Percentiles rank a stretch among this genome's conserved stretches.
Conservation (phyloP, 2,888 invertebrate species). For the Brachylomia viminalis region DNA sequence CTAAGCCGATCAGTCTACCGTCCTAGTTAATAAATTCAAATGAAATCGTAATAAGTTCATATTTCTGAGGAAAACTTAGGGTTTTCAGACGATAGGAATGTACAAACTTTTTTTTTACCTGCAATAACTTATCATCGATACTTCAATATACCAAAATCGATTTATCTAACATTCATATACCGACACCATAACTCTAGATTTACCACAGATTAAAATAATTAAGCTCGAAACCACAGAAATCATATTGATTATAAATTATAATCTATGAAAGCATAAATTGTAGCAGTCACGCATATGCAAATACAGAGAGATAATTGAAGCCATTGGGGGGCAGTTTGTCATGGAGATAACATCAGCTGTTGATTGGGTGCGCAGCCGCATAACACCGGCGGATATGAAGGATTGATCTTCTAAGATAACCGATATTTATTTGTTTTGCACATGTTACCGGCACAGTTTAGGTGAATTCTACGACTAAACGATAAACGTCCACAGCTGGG, state of each 20-base stretch:
- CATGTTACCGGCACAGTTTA: constrained; percentile 37
- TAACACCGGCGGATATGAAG: constrained; percentile 52
- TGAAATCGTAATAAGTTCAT: constrained; percentile 24
- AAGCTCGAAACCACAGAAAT: constrained; percentile 40
- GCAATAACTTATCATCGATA: neutral
- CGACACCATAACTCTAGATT: constrained; percentile 38
- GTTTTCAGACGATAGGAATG: neutral
- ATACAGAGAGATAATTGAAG: constrained; percentile 57
- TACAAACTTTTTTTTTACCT: neutral
- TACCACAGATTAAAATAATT: constrained; percentile 49
- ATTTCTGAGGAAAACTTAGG: constrained; percentile 1
- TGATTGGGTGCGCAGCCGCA: constrained; percentile 60
- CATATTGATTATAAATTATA: constrained; percentile 56
- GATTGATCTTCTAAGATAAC: constrained; percentile 54
- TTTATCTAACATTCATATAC: neutral
- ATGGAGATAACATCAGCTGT: constrained; percentile 56
- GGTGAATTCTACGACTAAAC: constrained; percentile 1
- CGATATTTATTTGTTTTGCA: constrained; percentile 53
- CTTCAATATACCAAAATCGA: constrained; percentile 4
- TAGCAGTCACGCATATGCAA: constrained; percentile 58
- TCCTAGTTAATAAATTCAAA: constrained; percentile 38
- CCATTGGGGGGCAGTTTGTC: constrained; percentile 58
- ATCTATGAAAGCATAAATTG: constrained; percentile 56
- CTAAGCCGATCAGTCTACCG: constrained; percentile 18
- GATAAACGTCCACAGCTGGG: neutral